Conservation (phyloP, 1,140 invertebrate genomes). For the Thalassaphorura encarpata region DNA sequence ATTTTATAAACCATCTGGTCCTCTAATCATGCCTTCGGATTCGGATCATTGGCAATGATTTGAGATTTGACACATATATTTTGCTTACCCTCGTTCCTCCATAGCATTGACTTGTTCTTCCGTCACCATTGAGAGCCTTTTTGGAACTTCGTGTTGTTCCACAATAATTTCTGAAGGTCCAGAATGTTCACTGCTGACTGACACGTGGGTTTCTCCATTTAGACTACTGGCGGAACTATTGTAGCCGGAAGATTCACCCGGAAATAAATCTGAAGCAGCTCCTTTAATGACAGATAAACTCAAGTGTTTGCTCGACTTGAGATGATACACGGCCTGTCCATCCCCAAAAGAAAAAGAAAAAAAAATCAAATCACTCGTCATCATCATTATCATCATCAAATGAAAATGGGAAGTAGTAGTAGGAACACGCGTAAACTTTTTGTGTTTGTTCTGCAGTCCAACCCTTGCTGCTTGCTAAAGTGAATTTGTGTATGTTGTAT, state of each 20-base stretch:
- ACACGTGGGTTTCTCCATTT: conserved; percentile 48
- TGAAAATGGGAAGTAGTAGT: no score
- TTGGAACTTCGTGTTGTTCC: conserved; percentile 31
- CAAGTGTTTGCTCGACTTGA: conserved; percentile 62
- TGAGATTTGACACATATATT: no score
- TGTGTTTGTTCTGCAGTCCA: no score
- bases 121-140: conserved; percentile 55
- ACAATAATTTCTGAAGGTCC: conserved; percentile 17
- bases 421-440: no score
- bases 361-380: neutral
- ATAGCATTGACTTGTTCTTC: no score
- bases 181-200: conserved; percentile 15
- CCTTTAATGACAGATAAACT: conserved; percentile 61
- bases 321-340: conserved; percentile 59
- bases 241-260: conserved; percentile 66
- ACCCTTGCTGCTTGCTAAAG: no score
- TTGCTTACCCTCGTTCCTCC: no score
- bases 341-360: neutral
- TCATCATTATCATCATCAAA: no score
- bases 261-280: conserved; percentile 61
- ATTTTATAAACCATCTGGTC: no score
- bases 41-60: no score
- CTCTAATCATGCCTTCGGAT: no score
- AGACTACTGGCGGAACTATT: conserved; percentile 66
- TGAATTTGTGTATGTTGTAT: no score